These are phyloP conservation scores for Hydrotaea cyrtoneurina DNA, from an alignment of 2,888 invertebrate genomes.

Conservation along the genomic window DNA sequence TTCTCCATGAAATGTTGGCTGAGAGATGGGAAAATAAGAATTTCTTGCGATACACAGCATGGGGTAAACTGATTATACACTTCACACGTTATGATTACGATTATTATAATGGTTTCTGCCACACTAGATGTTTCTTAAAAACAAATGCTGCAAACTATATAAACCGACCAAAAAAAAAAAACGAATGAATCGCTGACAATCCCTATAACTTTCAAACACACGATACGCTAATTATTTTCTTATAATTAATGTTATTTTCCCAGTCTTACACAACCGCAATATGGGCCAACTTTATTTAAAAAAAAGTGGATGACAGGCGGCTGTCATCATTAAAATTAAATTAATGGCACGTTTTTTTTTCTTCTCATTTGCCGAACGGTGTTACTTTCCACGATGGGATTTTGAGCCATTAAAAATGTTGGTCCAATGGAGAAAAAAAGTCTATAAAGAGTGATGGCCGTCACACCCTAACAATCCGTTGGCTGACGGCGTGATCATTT, in stretches of 20 bases:
- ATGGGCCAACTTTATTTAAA: conserved; percentile 1
- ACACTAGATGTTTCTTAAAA: too few relatives aligned
- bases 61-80: too few relatives aligned
- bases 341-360: neutral
- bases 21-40: too few relatives aligned
- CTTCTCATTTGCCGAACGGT: neutral
- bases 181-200: conserved; percentile 3
- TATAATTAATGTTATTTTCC: conserved; percentile 17
- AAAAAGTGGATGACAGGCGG: conserved; percentile 1
- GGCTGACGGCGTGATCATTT: neutral
- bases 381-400: neutral
- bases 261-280: neutral
- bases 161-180: neutral
- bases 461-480: conserved; percentile 4
- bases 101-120: too few relatives aligned
- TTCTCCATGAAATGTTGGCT: too few relatives aligned
- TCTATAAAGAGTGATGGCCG: neutral
- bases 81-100: too few relatives aligned
- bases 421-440: neutral
- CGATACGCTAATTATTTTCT: conserved; percentile 14
- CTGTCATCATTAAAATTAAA: conserved; percentile 22
- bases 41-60: too few relatives aligned
- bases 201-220: neutral
- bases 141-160: neutral
- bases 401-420: neutral